These are phyloP conservation scores for Anarsia innoxiella DNA, from an alignment of 2,888 invertebrate genomes.

Conservation along the genomic window DNA sequence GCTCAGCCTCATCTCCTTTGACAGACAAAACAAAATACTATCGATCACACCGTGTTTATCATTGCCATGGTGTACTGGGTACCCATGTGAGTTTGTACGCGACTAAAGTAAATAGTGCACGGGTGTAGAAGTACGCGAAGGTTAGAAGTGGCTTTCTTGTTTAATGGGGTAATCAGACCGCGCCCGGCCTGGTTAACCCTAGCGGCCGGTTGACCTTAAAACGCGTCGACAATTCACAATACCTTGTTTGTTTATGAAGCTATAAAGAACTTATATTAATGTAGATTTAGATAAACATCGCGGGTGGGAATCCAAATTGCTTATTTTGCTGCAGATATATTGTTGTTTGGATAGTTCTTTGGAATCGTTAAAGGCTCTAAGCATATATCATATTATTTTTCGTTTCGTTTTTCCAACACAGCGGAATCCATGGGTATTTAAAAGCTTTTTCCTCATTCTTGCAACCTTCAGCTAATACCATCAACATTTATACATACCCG, in stretches of 20 bases:
- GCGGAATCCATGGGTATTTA: too few relatives aligned
- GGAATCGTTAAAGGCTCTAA: too few relatives aligned
- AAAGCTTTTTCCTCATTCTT: too few relatives aligned
- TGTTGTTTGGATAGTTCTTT: too few relatives aligned
- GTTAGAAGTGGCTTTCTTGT: constrained; percentile 42
- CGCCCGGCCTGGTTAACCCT: constrained; percentile 55
- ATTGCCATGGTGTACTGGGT: constrained; percentile 35
- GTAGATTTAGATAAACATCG: constrained; percentile 20
- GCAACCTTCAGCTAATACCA: too few relatives aligned
- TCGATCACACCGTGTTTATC: constrained; percentile 60
- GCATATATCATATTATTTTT: too few relatives aligned
- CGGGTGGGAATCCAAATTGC: constrained; percentile 11
- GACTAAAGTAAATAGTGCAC: constrained; percentile 37
- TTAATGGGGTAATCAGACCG: constrained; percentile 49
- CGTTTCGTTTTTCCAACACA: too few relatives aligned
- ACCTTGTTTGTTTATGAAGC: constrained; percentile 49
- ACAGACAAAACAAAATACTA: constrained; percentile 59
- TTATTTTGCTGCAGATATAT: constrained; percentile 21
- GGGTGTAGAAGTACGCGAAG: constrained; percentile 28
- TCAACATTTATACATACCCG: too few relatives aligned
- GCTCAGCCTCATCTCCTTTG: constrained; percentile 51
- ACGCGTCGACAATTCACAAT: constrained; percentile 30
- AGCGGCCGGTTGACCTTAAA: constrained; percentile 63
- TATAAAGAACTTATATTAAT: constrained; percentile 28
- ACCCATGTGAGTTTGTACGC: constrained; percentile 32